phyloP scores from a whole-genome alignment of 2,888 invertebrate genomes.

The Drosophila aldrichi region DNA sequence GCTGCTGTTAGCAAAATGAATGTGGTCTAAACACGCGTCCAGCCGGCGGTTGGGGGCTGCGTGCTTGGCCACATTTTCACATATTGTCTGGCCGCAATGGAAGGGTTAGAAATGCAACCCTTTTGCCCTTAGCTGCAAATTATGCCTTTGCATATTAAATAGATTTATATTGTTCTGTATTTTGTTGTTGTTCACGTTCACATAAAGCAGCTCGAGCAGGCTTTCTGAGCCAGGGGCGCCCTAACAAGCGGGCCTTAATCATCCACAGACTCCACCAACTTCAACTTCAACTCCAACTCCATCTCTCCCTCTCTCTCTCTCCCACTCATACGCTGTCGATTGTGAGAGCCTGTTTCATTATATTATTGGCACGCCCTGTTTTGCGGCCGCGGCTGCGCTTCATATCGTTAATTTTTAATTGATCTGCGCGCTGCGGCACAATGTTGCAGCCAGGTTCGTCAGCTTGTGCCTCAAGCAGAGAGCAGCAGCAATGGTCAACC shows the following conservation, averaged over 20 bases:
- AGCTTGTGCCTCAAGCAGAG: constrained; percentile 46
- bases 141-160: constrained; percentile 80
- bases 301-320: constrained; percentile 3
- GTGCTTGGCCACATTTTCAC: constrained; percentile 71
- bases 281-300: no score
- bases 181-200: constrained; percentile 1
- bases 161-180: constrained; percentile 34
- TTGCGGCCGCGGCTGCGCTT: constrained; percentile 72
- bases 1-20: constrained; percentile 68
- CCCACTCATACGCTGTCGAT: constrained; percentile 14
- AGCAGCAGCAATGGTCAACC: constrained; percentile 10
- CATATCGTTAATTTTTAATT: constrained; percentile 85
- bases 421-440: constrained; percentile 73
- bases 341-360: constrained; percentile 82
- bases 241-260: constrained; percentile 59
- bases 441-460: constrained; percentile 70
- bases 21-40: constrained; percentile 70
- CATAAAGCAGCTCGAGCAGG: constrained; percentile 41
- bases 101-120: constrained; percentile 75
- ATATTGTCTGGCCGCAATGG: constrained; percentile 53
- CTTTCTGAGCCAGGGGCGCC: constrained; percentile 17
- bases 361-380: constrained; percentile 84
- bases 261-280: constrained; percentile 45
- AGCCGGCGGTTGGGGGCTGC: constrained; percentile 41
- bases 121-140: constrained; percentile 60